Percentiles rank a stretch among this genome's conserved stretches.
Evolutionary conservation across 2,888 invertebrate species (phyloP).

Genomic region (Pelosia muscerda): DNA sequence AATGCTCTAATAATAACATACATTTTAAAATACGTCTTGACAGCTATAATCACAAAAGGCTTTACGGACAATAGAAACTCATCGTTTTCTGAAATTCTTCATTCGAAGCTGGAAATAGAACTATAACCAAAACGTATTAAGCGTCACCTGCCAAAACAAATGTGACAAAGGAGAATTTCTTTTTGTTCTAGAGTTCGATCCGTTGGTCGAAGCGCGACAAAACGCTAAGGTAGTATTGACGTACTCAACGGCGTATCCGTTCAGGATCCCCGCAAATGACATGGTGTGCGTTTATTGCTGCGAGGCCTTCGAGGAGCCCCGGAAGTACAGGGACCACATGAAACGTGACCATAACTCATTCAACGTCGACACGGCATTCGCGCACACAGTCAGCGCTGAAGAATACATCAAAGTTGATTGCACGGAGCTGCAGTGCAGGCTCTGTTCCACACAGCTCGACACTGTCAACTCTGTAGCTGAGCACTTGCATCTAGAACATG

Average conservation of each 20-base stretch:
- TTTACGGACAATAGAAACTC: background rate
- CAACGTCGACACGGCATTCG: constrained; percentile 62
- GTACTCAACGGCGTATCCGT: constrained; percentile 70
- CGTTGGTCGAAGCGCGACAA: constrained; percentile 65
- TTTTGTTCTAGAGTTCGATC: constrained; percentile 74
- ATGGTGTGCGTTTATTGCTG: constrained; percentile 73
- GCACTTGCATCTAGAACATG: constrained; percentile 60
- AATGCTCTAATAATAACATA: background rate
- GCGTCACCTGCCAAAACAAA: constrained; percentile 30
- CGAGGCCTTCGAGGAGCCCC: constrained; percentile 61
- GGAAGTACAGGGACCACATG: constrained; percentile 68
- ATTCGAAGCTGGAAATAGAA: constrained; percentile 3
- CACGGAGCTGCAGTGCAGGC: constrained; percentile 65
- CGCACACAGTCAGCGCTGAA: constrained; percentile 48
- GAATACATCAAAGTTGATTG: constrained; percentile 66
- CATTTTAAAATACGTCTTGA: background rate
- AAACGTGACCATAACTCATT: constrained; percentile 58
- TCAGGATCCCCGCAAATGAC: constrained; percentile 64
- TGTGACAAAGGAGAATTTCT: constrained; percentile 60
- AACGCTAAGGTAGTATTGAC: constrained; percentile 69
- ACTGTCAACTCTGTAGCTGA: constrained; percentile 50
- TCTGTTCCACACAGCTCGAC: constrained; percentile 59
- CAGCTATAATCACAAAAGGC: background rate
- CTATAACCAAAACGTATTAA: constrained; percentile 14
- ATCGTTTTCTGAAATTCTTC: background rate